Conservation (phyloP, 2,888 invertebrate species). For the Physocephala rufipes region DNA sequence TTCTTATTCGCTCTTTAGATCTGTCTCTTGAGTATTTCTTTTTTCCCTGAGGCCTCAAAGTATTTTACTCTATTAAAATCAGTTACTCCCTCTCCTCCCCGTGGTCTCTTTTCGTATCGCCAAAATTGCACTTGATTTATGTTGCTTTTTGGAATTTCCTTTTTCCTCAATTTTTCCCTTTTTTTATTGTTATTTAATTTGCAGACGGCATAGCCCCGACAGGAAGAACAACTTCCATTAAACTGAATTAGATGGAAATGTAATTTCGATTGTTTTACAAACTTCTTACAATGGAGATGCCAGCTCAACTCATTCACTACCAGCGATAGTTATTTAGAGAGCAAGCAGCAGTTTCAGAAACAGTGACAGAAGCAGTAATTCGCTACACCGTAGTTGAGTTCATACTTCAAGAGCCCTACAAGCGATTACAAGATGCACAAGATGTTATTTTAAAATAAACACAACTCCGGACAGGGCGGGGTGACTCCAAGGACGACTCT, state of each 20-base stretch:
- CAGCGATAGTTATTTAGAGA: constrained; percentile 31
- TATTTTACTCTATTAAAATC: no score
- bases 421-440: constrained; percentile 33
- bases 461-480: neutral
- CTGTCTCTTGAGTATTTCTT: no score
- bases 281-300: constrained; percentile 42
- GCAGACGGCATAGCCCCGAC: constrained; percentile 27
- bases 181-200: constrained; percentile 34
- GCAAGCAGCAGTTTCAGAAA: neutral
- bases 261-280: constrained; percentile 52
- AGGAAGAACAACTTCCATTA: constrained; percentile 49
- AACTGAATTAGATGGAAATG: constrained; percentile 52
- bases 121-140: neutral
- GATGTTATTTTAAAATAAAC: constrained; percentile 36
- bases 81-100: neutral
- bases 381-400: constrained; percentile 12
- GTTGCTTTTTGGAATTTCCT: constrained; percentile 14
- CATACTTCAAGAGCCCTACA: constrained; percentile 35
- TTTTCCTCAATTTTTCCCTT: constrained; percentile 7
- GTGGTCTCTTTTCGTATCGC: neutral
- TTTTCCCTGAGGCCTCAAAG: no score
- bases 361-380: no score
- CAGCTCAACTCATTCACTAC: constrained; percentile 23
- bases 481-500: constrained; percentile 7
- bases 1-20: no score